These are phyloP conservation scores for Enteromius unitaeniatus DNA, from an alignment of 2,797 vertebrate genomes.

Conservation along the genomic window DNA sequence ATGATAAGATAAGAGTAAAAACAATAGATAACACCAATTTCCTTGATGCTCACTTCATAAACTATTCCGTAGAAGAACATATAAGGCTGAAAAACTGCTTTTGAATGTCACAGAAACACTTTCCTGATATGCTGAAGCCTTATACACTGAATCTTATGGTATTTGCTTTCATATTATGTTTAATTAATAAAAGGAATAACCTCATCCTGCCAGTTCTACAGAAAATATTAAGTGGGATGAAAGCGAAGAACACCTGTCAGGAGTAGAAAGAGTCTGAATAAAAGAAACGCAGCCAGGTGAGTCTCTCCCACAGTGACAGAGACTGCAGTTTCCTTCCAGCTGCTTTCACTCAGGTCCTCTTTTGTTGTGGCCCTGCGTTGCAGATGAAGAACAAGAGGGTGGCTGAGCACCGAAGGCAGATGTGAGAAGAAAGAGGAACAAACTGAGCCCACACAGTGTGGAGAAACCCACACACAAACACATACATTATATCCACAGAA, in stretches of 20 bases:
- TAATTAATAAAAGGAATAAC: constrained; percentile 3
- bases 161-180: not conserved
- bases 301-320: not conserved
- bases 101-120: not conserved
- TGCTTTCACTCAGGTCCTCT: constrained; percentile 44
- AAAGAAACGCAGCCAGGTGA: constrained; percentile 25
- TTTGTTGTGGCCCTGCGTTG: constrained; percentile 30
- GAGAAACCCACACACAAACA: not conserved
- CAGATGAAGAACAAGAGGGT: constrained; percentile 32
- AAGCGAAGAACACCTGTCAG: constrained; percentile 12
- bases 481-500: not conserved
- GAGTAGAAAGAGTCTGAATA: not conserved
- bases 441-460: constrained; percentile 13
- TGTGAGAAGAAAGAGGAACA: constrained; percentile 32
- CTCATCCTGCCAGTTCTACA: not conserved
- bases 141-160: not conserved
- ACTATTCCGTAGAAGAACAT: not conserved
- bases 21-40: not conserved
- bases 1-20: constrained; percentile 22
- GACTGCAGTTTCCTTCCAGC: constrained; percentile 37
- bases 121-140: not conserved
- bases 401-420: constrained; percentile 1
- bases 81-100: not conserved
- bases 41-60: not conserved
- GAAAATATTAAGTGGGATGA: constrained; percentile 9